Base-by-base conservation (phyloP, 1,140 invertebrate species). In the Bombus superbus region DNA sequence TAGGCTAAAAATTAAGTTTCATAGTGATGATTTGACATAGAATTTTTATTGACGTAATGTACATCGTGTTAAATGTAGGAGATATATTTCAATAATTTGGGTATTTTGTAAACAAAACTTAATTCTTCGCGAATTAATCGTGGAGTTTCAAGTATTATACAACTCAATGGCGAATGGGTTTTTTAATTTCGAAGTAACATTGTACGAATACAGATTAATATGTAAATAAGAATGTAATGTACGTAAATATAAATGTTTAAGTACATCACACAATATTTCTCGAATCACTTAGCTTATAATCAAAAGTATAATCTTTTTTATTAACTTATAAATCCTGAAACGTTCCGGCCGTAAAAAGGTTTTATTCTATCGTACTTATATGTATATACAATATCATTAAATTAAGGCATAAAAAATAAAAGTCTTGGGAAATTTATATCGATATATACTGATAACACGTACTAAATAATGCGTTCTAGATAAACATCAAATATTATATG, bases 41-140 rank as follows among this genome's bases (percentile, higher is more conserved):
- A 83, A 32, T 81, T 66, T 59, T 68, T 83, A 79, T 86, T 83
- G 64, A 74, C 44, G 11, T 66, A 44, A n/a, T 53, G 2, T 57
- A 73, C 22, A 64, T 80, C 35, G n/a, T 40, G 28, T 90, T 86
- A 89, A 79, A 83, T 86, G 80, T 57, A 88, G 38, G 66, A 78
- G 15, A 25, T 40, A 84, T 35, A 22, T 62, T 40, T 81, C 11
- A 32, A 73, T 80, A 42, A 64, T 88, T 28, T 59, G 40, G 74
- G 40, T 28, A 40, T 89, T 66, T 66, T 89, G 83, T 86, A 91
- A 73, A 77, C 74, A 40, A 86, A 86, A 66, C 74, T 25, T 22
- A 35, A 38, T 66, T 81, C 13, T 42, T 59, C 32, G 10, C 40
- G 47, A 13, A 28, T 53, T 40, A 78, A 35, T 42, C 8, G 13